phyloP scores from a whole-genome alignment of 2,888 invertebrate genomes.

The Diadegma fenestrale region DNA sequence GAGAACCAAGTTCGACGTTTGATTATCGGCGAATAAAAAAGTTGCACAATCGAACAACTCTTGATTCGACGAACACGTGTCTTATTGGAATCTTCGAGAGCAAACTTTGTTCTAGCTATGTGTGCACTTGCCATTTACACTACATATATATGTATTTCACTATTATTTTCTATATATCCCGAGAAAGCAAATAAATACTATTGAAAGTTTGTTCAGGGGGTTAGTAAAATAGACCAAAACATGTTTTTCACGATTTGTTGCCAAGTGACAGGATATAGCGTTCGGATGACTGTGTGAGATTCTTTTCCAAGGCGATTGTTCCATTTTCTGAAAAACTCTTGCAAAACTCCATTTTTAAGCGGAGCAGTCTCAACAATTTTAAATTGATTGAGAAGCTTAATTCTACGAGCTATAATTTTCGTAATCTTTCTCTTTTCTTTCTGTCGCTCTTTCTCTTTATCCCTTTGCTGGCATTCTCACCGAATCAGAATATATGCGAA shows the following conservation, averaged over 20 bases:
- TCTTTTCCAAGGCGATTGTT: neutral
- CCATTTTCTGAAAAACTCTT: neutral
- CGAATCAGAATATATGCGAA: slow-evolving; percentile 7
- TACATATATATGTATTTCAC: neutral
- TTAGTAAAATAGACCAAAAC: neutral
- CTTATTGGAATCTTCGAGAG: slow-evolving; percentile 40
- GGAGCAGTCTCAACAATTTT: neutral
- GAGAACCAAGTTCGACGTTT: slow-evolving; percentile 31
- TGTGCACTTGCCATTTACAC: slow-evolving; percentile 9
- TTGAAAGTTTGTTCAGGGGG: slow-evolving; percentile 23
- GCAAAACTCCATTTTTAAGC: neutral
- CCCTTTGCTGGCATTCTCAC: neutral
- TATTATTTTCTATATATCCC: neutral
- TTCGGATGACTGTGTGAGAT: neutral
- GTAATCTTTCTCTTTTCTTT: neutral
- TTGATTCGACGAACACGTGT: slow-evolving; percentile 37
- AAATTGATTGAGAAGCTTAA: slow-evolving; percentile 2
- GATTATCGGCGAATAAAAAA: slow-evolving; percentile 45
- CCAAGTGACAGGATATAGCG: neutral
- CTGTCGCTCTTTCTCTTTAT: neutral
- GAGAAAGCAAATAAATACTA: slow-evolving; percentile 38
- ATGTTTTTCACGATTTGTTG: neutral
- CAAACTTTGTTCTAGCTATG: slow-evolving; percentile 25
- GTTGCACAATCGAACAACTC: slow-evolving; percentile 24
- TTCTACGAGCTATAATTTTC: neutral